Percentiles rank a stretch among this genome's conserved stretches.
Evolutionary conservation across 2,113 vertebrate species (phyloP).

Genomic region (Cygnus atratus): DNA sequence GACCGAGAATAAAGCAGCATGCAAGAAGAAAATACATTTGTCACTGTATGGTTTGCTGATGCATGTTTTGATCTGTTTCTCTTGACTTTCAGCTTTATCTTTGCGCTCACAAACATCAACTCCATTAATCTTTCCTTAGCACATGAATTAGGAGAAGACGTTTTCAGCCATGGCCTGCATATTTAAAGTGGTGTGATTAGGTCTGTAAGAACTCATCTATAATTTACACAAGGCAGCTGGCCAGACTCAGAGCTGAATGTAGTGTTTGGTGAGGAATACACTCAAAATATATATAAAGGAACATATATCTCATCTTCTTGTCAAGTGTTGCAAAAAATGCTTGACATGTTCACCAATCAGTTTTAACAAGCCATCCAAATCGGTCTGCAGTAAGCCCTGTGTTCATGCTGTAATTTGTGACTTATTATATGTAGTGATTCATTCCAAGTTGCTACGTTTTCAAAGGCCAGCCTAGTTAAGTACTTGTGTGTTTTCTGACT

Average conservation of each 20-base stretch:
- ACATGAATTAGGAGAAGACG: background rate
- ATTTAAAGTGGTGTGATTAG: background rate
- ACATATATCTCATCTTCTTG: background rate
- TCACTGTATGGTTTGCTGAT: background rate
- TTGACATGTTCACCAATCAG: background rate
- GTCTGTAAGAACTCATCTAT: background rate
- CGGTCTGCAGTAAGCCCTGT: background rate
- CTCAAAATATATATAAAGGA: background rate
- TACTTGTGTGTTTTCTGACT: background rate
- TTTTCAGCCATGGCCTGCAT: background rate
- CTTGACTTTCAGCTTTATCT: background rate
- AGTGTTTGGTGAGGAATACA: background rate
- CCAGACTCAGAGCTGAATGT: background rate
- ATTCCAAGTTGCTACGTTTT: background rate
- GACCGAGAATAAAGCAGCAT: background rate
- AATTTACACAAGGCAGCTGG: background rate
- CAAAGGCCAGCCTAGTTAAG: background rate
- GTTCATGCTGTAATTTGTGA: background rate
- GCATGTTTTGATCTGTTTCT: background rate
- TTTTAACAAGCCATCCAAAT: background rate
- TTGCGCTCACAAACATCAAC: background rate
- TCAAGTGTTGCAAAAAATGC: background rate
- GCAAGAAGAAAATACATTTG: background rate
- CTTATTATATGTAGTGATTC: background rate
- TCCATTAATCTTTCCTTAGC: background rate